Evolutionary conservation across 2,113 vertebrate genomes (phyloP).

Genomic region (Oophaga pumilio): DNA sequence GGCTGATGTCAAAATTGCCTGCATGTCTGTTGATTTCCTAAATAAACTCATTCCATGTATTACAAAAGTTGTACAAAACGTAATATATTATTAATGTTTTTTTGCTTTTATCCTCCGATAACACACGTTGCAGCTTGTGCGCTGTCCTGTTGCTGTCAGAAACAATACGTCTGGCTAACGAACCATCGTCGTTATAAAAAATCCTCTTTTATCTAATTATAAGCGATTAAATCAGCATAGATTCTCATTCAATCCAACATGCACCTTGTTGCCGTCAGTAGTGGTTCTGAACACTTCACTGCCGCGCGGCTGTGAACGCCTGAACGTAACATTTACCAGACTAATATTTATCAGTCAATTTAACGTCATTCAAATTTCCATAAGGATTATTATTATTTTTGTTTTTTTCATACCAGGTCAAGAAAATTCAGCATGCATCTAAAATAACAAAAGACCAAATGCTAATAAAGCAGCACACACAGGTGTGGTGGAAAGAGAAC

Average conservation of each 20-base stretch:
- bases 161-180: neutral
- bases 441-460: conserved; percentile 81
- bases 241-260: neutral
- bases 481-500: conserved; percentile 86
- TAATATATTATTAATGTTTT: neutral
- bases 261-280: neutral
- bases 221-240: neutral
- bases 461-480: conserved; percentile 83
- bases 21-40: neutral
- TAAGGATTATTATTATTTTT: neutral
- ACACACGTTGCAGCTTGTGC: neutral
- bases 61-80: neutral
- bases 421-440: conserved; percentile 76
- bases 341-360: neutral
- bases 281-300: neutral
- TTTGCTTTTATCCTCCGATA: neutral
- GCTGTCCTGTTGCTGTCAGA: neutral
- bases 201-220: neutral
- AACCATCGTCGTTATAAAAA: no score
- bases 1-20: neutral
- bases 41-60: neutral
- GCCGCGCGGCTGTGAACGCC: neutral
- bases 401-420: conserved; percentile 74
- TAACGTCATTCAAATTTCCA: neutral
- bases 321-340: no score